Percentiles rank a stretch among this genome's conserved stretches.
These are phyloP conservation scores for Collichthys lucidus DNA, from an alignment of 2,113 vertebrate species.

Conservation along the genomic window DNA sequence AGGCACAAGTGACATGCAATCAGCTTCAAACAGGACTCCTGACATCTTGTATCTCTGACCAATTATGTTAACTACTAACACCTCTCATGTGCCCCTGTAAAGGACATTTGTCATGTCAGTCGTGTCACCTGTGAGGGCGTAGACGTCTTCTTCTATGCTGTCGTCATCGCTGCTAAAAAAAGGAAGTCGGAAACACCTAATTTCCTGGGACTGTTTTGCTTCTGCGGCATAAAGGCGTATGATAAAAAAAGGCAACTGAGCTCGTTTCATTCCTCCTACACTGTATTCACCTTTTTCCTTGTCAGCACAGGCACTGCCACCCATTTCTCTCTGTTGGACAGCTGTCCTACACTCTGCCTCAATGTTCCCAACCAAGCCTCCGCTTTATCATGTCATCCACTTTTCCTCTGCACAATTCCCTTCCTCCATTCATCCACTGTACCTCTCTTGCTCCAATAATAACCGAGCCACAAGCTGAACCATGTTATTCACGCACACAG, in stretches of 20 bases:
- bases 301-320: not conserved
- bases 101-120: not conserved
- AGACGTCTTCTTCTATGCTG: not conserved
- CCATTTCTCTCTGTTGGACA: constrained; percentile 49
- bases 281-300: constrained; percentile 40
- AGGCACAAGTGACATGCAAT: constrained; percentile 36
- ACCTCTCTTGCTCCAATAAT: constrained; percentile 25
- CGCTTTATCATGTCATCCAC: constrained; percentile 43
- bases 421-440: constrained; percentile 22
- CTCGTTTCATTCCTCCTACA: constrained; percentile 22
- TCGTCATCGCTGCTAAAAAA: not conserved
- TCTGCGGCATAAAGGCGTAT: not conserved
- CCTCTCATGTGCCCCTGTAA: constrained; percentile 12
- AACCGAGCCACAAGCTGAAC: constrained; percentile 13
- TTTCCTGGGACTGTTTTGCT: constrained; percentile 7
- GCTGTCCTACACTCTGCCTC: constrained; percentile 39
- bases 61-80: constrained; percentile 18
- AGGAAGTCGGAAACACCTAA: not conserved
- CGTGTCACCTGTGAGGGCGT: not conserved
- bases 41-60: constrained; percentile 40
- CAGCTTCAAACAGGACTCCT: constrained; percentile 36
- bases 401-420: constrained; percentile 15
- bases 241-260: not conserved
- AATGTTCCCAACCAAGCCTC: constrained; percentile 17
- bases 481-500: not conserved